Percentiles rank a stretch among this genome's conserved stretches.
Evolutionary conservation across 2,888 invertebrate species (phyloP).

Genomic region (Catocala sponsa): DNA sequence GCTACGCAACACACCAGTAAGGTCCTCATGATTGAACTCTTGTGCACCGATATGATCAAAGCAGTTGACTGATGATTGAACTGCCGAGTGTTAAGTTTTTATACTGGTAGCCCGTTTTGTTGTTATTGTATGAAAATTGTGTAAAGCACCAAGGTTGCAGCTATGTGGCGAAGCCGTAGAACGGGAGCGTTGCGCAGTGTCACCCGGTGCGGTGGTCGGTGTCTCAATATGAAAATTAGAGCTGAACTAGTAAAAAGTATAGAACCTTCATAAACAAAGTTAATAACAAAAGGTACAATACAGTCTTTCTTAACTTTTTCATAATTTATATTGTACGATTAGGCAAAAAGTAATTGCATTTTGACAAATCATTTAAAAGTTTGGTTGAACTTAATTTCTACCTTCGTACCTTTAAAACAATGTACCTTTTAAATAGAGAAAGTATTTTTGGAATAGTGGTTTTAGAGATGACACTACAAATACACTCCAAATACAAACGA

Average conservation of each 20-base stretch:
- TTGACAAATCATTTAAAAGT: too few species aligned
- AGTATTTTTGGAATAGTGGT: too few species aligned
- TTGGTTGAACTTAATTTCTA: too few species aligned
- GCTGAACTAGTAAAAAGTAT: constrained; percentile 31
- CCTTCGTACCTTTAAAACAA: too few species aligned
- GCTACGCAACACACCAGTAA: constrained; percentile 77
- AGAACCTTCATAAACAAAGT: neutral
- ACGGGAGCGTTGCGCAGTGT: constrained; percentile 71
- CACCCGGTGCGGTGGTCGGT: constrained; percentile 65
- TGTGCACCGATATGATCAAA: constrained; percentile 65
- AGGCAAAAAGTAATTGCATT: too few species aligned
- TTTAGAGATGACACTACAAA: too few species aligned
- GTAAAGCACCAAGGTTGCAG: constrained; percentile 83
- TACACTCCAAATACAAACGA: too few species aligned
- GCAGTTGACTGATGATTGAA: constrained; percentile 74
- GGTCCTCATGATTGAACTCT: constrained; percentile 70
- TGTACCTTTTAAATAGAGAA: too few species aligned
- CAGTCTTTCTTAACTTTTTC: neutral
- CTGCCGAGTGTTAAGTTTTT: constrained; percentile 72
- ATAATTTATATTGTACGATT: too few species aligned
- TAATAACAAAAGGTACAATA: neutral
- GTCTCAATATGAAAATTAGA: constrained; percentile 68
- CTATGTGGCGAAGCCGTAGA: constrained; percentile 61
- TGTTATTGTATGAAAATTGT: constrained; percentile 81
- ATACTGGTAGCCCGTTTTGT: constrained; percentile 76